A percentile compares a stretch with the other conserved stretches of the same genome.
phyloP scores from a whole-genome alignment of 2,888 invertebrate species.

The Mythimna ferrago region DNA sequence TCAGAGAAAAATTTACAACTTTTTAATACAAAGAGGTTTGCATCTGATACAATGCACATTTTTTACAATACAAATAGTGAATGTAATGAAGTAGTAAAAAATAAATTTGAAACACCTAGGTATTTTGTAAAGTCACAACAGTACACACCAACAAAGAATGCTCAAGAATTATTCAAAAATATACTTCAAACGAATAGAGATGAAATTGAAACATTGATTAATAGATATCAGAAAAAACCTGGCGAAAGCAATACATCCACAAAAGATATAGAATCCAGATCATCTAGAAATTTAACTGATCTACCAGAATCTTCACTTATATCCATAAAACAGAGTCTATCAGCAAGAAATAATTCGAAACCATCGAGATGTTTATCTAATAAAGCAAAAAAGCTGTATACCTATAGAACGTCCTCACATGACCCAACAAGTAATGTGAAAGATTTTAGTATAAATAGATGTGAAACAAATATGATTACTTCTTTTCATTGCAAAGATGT shows the following conservation, averaged over 20 bases:
- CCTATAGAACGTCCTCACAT: background rate
- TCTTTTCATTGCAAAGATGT: slow-evolving; percentile 1
- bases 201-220: slow-evolving; percentile 6
- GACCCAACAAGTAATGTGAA: background rate
- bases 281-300: background rate
- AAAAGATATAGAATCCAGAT: slow-evolving; percentile 9
- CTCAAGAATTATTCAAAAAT: slow-evolving; percentile 30
- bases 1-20: slow-evolving; percentile 2
- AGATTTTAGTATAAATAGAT: background rate
- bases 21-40: background rate
- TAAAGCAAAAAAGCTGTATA: background rate
- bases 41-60: background rate
- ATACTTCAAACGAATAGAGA: slow-evolving; percentile 5
- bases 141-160: slow-evolving; percentile 11
- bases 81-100: slow-evolving; percentile 1
- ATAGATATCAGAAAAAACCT: slow-evolving; percentile 9
- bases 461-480: background rate
- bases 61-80: background rate
- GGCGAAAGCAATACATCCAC: background rate
- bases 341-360: background rate
- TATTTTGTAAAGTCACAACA: background rate
- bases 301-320: background rate
- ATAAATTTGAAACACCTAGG: background rate
- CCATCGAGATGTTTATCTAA: background rate
- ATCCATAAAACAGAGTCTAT: background rate